Evolutionary conservation across 2,113 vertebrate species (phyloP).

Genomic region (Cyanocitta stelleri): DNA sequence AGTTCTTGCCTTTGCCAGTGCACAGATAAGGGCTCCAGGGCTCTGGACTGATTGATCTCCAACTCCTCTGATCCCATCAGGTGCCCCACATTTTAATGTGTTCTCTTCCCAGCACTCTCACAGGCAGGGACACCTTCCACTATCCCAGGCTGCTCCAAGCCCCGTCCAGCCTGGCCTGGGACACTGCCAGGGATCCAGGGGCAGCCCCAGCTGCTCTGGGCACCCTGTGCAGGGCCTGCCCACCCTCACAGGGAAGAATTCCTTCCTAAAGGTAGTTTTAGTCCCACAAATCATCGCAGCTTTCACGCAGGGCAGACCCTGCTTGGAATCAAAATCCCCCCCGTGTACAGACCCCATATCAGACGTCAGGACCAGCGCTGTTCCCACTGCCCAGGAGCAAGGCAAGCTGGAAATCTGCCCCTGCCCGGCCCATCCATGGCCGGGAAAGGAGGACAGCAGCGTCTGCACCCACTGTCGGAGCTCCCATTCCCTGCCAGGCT

Average conservation of each 20-base stretch:
- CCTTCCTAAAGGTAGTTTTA: not conserved
- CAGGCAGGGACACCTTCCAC: not conserved
- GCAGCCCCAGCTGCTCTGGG: not conserved
- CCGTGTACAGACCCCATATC: fast-evolving
- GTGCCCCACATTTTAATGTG: no score
- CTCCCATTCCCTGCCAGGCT: not conserved
- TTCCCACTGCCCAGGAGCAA: fast-evolving
- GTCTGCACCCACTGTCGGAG: not conserved
- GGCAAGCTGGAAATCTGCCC: not conserved
- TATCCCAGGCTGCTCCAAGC: not conserved
- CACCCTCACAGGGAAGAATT: not conserved
- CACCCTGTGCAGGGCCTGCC: not conserved
- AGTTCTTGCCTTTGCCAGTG: not conserved
- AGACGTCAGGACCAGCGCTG: fast-evolving
- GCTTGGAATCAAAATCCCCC: not conserved
- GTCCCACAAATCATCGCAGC: not conserved
- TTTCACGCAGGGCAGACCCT: not conserved
- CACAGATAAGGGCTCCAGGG: not conserved
- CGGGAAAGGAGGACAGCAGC: not conserved
- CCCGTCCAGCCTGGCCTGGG: not conserved
- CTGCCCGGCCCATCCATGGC: not conserved
- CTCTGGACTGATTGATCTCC: not conserved
- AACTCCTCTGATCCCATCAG: not conserved
- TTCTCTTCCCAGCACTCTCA: not conserved
- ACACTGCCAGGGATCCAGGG: not conserved